These are phyloP conservation scores for Eulemur coronatus DNA, from an alignment of 2,797 vertebrate genomes.

Conservation along the genomic window DNA sequence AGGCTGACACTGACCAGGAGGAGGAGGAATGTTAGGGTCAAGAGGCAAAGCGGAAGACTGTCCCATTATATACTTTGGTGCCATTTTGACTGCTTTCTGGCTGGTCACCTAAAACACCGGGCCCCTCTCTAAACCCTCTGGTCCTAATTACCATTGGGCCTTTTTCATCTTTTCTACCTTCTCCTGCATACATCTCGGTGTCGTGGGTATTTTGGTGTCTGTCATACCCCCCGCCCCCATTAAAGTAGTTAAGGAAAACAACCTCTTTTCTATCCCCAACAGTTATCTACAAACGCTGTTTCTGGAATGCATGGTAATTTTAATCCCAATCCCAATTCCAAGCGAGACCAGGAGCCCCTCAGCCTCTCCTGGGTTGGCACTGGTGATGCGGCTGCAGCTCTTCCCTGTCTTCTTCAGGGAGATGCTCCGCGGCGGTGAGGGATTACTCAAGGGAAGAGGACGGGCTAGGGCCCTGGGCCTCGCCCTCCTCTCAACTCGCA, in stretches of 20 bases:
- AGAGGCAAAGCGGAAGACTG: not conserved
- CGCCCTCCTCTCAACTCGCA: rapidly evolving
- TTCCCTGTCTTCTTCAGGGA: not conserved
- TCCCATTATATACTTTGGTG: not conserved
- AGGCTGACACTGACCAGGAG: not conserved
- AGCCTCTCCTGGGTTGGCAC: not conserved
- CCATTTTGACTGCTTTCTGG: not conserved
- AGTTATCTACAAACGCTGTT: not conserved
- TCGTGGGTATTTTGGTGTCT: not conserved
- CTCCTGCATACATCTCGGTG: not conserved
- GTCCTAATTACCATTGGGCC: not conserved
- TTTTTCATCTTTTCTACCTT: not conserved
- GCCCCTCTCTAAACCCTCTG: not conserved
- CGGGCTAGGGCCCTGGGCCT: too few species aligned
- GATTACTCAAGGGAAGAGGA: not conserved
- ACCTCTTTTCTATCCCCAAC: not conserved
- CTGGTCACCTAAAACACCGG: not conserved
- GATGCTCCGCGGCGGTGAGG: not conserved
- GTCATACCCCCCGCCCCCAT: too few species aligned
- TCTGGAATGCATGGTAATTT: not conserved
- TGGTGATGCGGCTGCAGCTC: not conserved
- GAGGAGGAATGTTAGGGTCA: not conserved
- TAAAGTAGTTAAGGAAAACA: not conserved
- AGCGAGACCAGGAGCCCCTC: not conserved
- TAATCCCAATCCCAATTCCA: not conserved